Base-by-base conservation (phyloP, 2,113 vertebrate species). In the Phrynocephalus versicolor region DNA sequence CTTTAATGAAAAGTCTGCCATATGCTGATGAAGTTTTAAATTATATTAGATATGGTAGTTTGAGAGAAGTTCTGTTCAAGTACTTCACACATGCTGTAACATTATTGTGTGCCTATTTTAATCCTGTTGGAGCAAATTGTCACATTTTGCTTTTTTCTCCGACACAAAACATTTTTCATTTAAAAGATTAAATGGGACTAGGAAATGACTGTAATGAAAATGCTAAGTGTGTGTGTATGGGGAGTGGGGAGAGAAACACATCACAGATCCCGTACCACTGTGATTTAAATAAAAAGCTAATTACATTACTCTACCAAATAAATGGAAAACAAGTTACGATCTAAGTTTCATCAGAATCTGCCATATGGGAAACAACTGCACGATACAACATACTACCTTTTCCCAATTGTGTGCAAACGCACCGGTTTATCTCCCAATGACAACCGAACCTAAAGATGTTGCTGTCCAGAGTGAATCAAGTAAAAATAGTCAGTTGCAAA, bases 11-110 rank as follows among this genome's bases (percentile, higher is more conserved):
- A 6, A 85, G 2, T 1, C 33, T 67, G 55, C 65, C 81, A 70
- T 45, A 90, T 16, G 27, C 2, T 81, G 64, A 69, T 37, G 9
- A 33, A 78, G 87, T 62, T 90, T 90, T 81, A 4, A 91, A 91
- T 84, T 71, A 64, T 73, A n/a, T 85, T 84, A 8, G 18, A 72
- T 81, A 65, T 2, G 9, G 57, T 51, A 51, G 23, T 72, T 83
- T 71, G 64, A 3, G 19, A 78, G 58, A 73, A 79, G 69, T 72
- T 67, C 57, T n/a, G 30, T 77, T 72, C n/a, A 79, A 23, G 41
- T 76, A 33, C 37, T 64, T 62, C 41, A 39, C 27, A 13, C 16
- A 51, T 51, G 10, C 67, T 79, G 18, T 16, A 23, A 35, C 25
- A n/a, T 73, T 79, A 13, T 33, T 35, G 25, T 9, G 41, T 55